Evolutionary conservation across 1,140 invertebrate species (phyloP).

Genomic region (Pseudobourletiella spinata): DNA sequence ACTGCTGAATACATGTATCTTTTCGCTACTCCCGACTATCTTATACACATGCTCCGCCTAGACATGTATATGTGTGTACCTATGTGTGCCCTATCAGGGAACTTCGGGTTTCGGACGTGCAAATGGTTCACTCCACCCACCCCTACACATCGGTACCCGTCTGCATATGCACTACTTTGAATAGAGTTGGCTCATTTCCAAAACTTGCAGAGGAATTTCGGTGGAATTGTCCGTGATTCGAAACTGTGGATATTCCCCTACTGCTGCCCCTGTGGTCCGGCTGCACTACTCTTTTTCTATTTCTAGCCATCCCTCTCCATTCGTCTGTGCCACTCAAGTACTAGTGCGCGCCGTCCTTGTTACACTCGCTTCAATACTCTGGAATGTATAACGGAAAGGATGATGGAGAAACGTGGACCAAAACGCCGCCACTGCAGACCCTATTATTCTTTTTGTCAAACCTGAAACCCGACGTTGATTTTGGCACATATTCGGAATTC

Average conservation of each 20-base stretch:
- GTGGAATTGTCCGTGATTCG: background rate
- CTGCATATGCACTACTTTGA: background rate
- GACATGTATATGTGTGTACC: too few species aligned
- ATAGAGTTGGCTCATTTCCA: conserved; percentile 9
- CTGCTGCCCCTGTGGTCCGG: background rate
- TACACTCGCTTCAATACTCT: background rate
- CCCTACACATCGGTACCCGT: too few species aligned
- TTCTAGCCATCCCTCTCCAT: background rate
- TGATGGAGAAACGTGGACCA: background rate
- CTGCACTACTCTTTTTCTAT: background rate
- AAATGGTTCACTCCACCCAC: too few species aligned
- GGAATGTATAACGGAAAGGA: background rate
- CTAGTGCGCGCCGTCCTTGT: background rate
- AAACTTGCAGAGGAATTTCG: conserved; percentile 3
- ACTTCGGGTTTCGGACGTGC: too few species aligned
- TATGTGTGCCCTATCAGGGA: too few species aligned
- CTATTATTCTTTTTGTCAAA: background rate
- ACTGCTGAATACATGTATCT: too few species aligned
- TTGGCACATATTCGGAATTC: background rate
- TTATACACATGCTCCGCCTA: too few species aligned
- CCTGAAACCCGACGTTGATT: background rate
- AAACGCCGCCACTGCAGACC: too few species aligned
- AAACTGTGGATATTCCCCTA: too few species aligned
- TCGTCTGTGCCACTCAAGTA: background rate
- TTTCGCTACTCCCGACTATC: too few species aligned